Conservation (phyloP, 1,140 invertebrate species). For the fruit fly (Drosophila melanogaster) region DNA sequence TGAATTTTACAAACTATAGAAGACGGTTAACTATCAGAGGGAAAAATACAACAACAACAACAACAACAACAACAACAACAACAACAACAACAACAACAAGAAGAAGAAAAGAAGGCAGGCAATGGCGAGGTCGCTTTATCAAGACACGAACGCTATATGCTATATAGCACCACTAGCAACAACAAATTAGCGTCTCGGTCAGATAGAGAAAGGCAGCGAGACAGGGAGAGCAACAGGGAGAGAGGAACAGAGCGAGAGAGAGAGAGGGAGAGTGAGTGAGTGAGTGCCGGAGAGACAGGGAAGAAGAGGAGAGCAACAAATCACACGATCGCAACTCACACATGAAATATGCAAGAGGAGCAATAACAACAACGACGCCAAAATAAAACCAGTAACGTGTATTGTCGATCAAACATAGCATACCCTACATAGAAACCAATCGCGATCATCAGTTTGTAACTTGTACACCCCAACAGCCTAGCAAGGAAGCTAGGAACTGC, state of each 20-base stretch:
- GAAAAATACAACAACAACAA: not conserved
- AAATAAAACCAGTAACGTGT: conserved; percentile 20
- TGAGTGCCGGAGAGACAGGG: not conserved
- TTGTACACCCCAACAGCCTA: too few relatives aligned
- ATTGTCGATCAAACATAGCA: not conserved
- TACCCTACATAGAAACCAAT: conserved; percentile 6
- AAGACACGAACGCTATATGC: conserved; percentile 35
- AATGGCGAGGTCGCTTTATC: conserved; percentile 49
- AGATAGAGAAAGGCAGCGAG: conserved; percentile 21
- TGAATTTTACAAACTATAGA: conserved; percentile 8
- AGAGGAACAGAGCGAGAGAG: not conserved
- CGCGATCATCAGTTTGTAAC: not conserved
- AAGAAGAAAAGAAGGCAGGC: conserved; percentile 17
- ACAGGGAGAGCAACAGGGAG: not conserved
- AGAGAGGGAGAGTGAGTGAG: not conserved
- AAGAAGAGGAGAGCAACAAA: conserved; percentile 31
- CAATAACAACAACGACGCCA: conserved; percentile 47
- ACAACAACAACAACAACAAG: too few relatives aligned
- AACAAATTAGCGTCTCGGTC: conserved; percentile 44
- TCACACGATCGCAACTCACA: conserved; percentile 46
- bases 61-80: too few relatives aligned
- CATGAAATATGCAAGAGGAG: conserved; percentile 38
- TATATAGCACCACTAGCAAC: conserved; percentile 33
- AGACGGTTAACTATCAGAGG: conserved; percentile 10
- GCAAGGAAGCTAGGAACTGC: too few relatives aligned